Evolutionary conservation across 2,113 vertebrate species (phyloP).

Genomic region (Triplophysa siluroides): DNA sequence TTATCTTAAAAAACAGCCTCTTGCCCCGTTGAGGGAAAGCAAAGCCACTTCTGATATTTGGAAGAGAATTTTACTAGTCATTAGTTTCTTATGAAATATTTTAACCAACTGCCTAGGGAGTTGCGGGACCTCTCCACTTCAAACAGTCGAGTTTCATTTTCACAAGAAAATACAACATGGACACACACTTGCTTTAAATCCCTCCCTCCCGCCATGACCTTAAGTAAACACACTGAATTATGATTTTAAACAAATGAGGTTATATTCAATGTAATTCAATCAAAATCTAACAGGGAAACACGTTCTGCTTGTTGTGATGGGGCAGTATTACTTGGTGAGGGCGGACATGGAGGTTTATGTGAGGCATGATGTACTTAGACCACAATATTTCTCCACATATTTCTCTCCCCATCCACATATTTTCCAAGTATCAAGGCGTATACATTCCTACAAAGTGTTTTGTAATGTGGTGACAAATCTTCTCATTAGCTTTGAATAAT

Average conservation of each 20-base stretch:
- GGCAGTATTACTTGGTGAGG: neutral
- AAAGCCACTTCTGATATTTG: slow-evolving; percentile 75
- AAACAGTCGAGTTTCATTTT: slow-evolving; percentile 57
- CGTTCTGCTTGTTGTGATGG: neutral
- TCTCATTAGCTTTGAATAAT: slow-evolving; percentile 75
- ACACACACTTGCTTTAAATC: neutral
- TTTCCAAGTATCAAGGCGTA: slow-evolving; percentile 4
- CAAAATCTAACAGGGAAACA: slow-evolving; percentile 21
- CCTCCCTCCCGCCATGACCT: neutral
- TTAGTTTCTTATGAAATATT: slow-evolving; percentile 69
- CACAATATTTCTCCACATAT: slow-evolving; percentile 7
- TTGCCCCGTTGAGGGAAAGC: slow-evolving; percentile 51
- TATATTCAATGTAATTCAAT: slow-evolving; percentile 16
- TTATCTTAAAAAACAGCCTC: slow-evolving; percentile 66
- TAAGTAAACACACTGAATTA: slow-evolving; percentile 31
- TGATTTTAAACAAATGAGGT: slow-evolving; percentile 25
- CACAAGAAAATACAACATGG: slow-evolving; percentile 51
- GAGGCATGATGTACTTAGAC: neutral
- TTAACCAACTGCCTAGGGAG: slow-evolving; percentile 49
- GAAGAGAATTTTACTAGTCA: slow-evolving; percentile 69
- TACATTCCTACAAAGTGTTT: slow-evolving; percentile 12
- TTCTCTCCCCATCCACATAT: neutral
- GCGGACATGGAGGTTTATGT: slow-evolving; percentile 16
- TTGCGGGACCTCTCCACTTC: slow-evolving; percentile 64
- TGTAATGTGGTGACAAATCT: slow-evolving; percentile 65